Base-by-base conservation (phyloP, 2,113 vertebrate species). In the cat (Felis catus) region DNA sequence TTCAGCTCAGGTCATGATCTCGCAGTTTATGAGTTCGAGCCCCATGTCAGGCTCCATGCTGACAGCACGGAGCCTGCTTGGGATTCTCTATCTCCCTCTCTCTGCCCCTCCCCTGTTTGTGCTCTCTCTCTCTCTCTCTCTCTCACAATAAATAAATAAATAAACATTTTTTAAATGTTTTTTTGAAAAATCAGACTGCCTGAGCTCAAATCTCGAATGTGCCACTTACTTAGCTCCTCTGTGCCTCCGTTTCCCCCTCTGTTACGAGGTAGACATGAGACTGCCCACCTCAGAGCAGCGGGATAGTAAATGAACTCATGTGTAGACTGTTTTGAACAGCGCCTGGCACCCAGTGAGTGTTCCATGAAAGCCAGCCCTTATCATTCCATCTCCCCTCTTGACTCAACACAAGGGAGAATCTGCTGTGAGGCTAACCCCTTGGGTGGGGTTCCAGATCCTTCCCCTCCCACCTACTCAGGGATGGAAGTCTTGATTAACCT, bases 391-490 rank as follows among this genome's bases (percentile, higher is more conserved):
- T 51, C 36, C 63, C 39, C 58, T 89, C 95, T 41, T 27, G 76
- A 66, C 78, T 89, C 86, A 78, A 7, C 0, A 1, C 58, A 70
- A 89, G 78, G 83, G 71, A 78, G 63, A 36, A n/a, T 61, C 53
- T 70, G 33, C 19, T 65, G 1, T 29, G 18, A 66, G 53, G 15
- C 36, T 55, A 29, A 19, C 15, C 41, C 36, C 73, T 78, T 73
- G 23, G 78, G 53, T 39, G 25, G 25, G 23, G 11, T 78, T 97
- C 92, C 96, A 93, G 96, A n/a, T 33, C 74, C 76, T 95, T 55
- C 11, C 58, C 78, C 66, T 80, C 87, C 76, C 73, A 48, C 68
- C 68, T 13, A 71, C 70, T 79, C 45, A 29, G 14, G 79, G 61
- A 76, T 16, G 16, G 71, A 21, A 2, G 51, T 87, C 15, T 65